Percentiles rank a stretch among this genome's conserved stretches.
These are phyloP conservation scores for Phalera bucephala DNA, from an alignment of 2,888 invertebrate species.

Conservation along the genomic window DNA sequence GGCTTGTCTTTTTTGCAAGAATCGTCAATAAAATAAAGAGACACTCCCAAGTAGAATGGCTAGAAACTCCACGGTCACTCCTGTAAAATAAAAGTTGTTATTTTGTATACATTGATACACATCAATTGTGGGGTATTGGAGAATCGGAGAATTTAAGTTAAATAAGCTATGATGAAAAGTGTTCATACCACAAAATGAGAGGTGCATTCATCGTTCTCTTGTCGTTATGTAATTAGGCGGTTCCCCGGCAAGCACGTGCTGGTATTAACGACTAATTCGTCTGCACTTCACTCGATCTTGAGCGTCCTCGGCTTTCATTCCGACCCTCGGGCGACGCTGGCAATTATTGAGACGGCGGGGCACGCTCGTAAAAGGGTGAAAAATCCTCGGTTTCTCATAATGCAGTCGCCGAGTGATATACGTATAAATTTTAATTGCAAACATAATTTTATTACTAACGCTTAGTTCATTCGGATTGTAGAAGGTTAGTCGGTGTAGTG, in stretches of 20 bases:
- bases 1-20: too few relatives aligned
- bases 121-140: too few relatives aligned
- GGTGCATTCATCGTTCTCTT: slow-evolving; percentile 9
- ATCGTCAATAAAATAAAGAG: too few relatives aligned
- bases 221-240: slow-evolving; percentile 18
- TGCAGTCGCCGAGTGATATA: slow-evolving; percentile 1
- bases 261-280: slow-evolving; percentile 20
- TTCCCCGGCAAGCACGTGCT: not conserved
- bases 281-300: slow-evolving; percentile 18
- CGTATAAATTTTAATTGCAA: slow-evolving; percentile 4
- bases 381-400: not conserved
- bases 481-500: too few relatives aligned
- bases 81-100: too few relatives aligned
- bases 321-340: slow-evolving; percentile 6
- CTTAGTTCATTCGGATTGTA: too few relatives aligned
- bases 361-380: slow-evolving; percentile 5
- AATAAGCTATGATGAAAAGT: slow-evolving; percentile 12
- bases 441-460: too few relatives aligned
- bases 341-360: slow-evolving; percentile 13
- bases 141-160: too few relatives aligned
- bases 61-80: too few relatives aligned
- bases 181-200: slow-evolving; percentile 9
- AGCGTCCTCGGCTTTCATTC: slow-evolving; percentile 10
- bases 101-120: too few relatives aligned
- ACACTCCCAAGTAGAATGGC: too few relatives aligned